These are phyloP conservation scores for Bombus ignitus DNA, from an alignment of 1,140 invertebrate genomes.

Conservation along the genomic window DNA sequence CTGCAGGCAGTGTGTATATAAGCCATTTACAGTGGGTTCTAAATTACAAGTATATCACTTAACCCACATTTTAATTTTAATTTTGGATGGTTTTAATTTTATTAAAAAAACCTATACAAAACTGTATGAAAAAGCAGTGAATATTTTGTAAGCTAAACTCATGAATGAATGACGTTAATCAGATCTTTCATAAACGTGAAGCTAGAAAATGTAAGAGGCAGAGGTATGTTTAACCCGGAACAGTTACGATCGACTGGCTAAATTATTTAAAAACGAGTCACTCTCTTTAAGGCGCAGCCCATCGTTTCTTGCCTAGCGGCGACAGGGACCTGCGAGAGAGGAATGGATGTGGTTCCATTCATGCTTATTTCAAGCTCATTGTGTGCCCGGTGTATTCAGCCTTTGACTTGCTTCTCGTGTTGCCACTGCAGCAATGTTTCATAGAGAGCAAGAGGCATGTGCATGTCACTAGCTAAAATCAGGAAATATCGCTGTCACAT, in stretches of 20 bases:
- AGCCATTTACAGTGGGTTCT: background rate
- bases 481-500: slow-evolving; percentile 75
- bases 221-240: slow-evolving; percentile 8
- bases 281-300: slow-evolving; percentile 65
- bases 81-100: too few relatives aligned
- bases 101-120: background rate
- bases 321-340: slow-evolving; percentile 54
- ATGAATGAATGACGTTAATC: background rate
- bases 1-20: background rate
- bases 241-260: slow-evolving; percentile 34
- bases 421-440: slow-evolving; percentile 62
- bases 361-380: slow-evolving; percentile 81
- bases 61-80: background rate
- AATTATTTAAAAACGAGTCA: slow-evolving; percentile 72
- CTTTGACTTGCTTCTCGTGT: slow-evolving; percentile 76
- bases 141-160: background rate
- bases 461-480: slow-evolving; percentile 68
- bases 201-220: background rate
- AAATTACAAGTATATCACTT: background rate
- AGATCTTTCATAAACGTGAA: background rate
- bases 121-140: background rate
- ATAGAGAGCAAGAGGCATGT: slow-evolving; percentile 51
- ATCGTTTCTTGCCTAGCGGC: slow-evolving; percentile 66
- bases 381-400: slow-evolving; percentile 75
- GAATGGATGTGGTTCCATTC: slow-evolving; percentile 76